Percentiles rank a stretch among this genome's conserved stretches.
Evolutionary conservation across 1,140 invertebrate species (phyloP).

Genomic region (Cyphomyrmex costatus): DNA sequence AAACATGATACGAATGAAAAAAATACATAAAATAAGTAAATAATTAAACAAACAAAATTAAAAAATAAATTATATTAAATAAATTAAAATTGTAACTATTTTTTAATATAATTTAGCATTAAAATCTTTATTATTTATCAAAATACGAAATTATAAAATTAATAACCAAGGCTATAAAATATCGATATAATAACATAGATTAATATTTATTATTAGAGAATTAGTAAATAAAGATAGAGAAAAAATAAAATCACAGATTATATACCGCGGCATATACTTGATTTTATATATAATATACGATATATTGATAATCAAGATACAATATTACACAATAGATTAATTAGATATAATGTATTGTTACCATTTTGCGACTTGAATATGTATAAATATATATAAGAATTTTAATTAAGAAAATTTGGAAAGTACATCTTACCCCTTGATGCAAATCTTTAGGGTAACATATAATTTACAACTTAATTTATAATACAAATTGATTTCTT

Average conservation of each 20-base stretch:
- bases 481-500: too few species aligned
- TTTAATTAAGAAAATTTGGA: slow-evolving; percentile 45
- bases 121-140: slow-evolving; percentile 18
- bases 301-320: slow-evolving; percentile 6
- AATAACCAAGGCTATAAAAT: slow-evolving; percentile 56
- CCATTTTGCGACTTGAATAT: slow-evolving; percentile 10
- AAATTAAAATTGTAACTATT: slow-evolving; percentile 20
- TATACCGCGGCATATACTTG: slow-evolving; percentile 31
- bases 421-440: slow-evolving; percentile 31
- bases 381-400: background rate
- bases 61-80: slow-evolving; percentile 39
- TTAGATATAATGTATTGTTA: slow-evolving; percentile 13
- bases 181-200: slow-evolving; percentile 57
- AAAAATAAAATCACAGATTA: slow-evolving; percentile 77
- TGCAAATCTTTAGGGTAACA: slow-evolving; percentile 27
- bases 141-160: slow-evolving; percentile 26
- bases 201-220: slow-evolving; percentile 45
- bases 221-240: slow-evolving; percentile 68
- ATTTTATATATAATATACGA: slow-evolving; percentile 18
- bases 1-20: background rate
- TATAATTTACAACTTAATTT: slow-evolving; percentile 12
- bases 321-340: slow-evolving; percentile 1
- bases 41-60: background rate
- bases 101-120: slow-evolving; percentile 60
- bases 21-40: slow-evolving; percentile 34